These are phyloP conservation scores for Ammodytes dubius DNA, from an alignment of 2,113 vertebrate genomes.

Conservation along the genomic window DNA sequence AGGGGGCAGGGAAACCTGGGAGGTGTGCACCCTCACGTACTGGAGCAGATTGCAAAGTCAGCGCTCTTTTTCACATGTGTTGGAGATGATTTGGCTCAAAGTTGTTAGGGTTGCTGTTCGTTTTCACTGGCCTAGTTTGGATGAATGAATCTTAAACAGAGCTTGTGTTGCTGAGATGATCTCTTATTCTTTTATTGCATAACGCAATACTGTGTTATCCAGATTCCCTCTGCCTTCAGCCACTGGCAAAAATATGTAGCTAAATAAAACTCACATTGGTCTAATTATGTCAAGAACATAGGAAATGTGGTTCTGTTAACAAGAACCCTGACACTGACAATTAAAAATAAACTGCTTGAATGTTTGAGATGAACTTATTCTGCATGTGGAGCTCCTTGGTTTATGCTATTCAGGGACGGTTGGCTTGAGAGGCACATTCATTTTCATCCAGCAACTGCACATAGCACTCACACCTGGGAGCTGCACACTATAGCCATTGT, in stretches of 20 bases:
- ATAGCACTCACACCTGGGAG: constrained; percentile 21
- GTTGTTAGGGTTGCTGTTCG: constrained; percentile 11
- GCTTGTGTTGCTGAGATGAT: constrained; percentile 21
- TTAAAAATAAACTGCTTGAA: constrained; percentile 2
- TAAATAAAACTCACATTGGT: constrained; percentile 36
- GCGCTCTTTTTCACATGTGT: constrained; percentile 24
- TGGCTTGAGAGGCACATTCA: background rate
- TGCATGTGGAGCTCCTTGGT: background rate
- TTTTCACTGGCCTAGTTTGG: constrained; percentile 49
- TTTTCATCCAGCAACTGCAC: constrained; percentile 26
- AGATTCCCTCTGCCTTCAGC: constrained; percentile 41
- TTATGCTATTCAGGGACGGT: constrained; percentile 27
- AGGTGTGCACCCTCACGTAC: constrained; percentile 43
- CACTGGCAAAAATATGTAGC: constrained; percentile 16
- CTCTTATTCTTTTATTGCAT: constrained; percentile 22
- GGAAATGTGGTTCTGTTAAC: constrained; percentile 29
- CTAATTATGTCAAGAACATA: constrained; percentile 20
- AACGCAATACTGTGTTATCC: constrained; percentile 24
- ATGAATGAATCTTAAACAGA: constrained; percentile 43
- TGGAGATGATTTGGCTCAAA: constrained; percentile 51
- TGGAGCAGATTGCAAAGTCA: constrained; percentile 53
- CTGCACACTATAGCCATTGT: constrained; percentile 29
- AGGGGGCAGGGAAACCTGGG: constrained; percentile 41
- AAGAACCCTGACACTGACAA: background rate
- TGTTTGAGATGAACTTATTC: constrained; percentile 11